phyloP scores from a whole-genome alignment of 2,113 vertebrate species.

The Thamnophis sirtalis region DNA sequence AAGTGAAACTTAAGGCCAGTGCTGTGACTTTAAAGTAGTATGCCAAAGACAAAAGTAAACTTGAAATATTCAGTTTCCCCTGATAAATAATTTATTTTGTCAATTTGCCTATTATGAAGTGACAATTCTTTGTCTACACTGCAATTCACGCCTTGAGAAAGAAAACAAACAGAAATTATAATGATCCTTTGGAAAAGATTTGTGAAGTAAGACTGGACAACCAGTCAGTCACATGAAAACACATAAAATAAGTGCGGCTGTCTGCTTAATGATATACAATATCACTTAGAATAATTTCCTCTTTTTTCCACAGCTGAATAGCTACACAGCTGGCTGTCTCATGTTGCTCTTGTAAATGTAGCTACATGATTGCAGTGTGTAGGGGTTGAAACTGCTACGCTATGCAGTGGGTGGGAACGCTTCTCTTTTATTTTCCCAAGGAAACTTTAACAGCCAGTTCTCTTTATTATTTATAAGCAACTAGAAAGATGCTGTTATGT shows the following conservation, averaged over 20 bases:
- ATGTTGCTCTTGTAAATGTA: neutral
- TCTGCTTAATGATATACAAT: neutral
- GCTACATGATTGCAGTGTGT: slow-evolving; percentile 7
- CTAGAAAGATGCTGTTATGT: neutral
- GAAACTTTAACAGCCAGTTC: neutral
- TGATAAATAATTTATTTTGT: neutral
- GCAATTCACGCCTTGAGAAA: neutral
- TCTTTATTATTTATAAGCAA: neutral
- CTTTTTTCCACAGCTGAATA: slow-evolving; percentile 12
- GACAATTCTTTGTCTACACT: neutral
- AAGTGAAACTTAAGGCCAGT: neutral
- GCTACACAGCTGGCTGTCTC: neutral
- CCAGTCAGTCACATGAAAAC: neutral
- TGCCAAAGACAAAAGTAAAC: neutral
- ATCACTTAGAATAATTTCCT: slow-evolving; percentile 7
- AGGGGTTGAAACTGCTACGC: neutral
- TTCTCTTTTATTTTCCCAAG: slow-evolving; percentile 14
- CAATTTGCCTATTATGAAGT: neutral
- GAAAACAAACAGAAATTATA: neutral
- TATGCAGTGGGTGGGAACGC: neutral
- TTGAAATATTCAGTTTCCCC: neutral
- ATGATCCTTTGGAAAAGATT: neutral
- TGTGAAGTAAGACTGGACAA: neutral
- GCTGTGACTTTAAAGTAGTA: neutral
- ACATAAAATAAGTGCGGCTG: neutral